These are phyloP conservation scores for Pogonocichla stellata DNA, from an alignment of 2,113 vertebrate genomes.

Conservation along the genomic window DNA sequence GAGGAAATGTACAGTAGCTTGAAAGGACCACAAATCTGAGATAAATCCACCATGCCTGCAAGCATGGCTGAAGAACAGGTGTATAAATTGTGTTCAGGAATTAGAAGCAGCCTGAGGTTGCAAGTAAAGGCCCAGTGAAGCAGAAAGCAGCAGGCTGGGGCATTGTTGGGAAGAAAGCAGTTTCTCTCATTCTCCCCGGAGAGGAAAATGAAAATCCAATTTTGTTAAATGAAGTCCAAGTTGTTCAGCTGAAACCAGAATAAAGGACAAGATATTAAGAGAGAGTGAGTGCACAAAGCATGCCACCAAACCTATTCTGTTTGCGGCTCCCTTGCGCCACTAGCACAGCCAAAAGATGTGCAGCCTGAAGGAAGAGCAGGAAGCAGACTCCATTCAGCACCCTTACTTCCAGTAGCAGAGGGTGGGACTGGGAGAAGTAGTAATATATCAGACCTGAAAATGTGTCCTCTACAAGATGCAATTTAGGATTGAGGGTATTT, in stretches of 20 bases:
- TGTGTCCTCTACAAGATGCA: neutral
- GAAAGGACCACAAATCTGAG: neutral
- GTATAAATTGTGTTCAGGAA: neutral
- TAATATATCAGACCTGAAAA: neutral
- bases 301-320: neutral
- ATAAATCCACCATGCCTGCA: neutral
- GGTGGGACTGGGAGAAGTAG: neutral
- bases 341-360: neutral
- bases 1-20: neutral
- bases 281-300: neutral
- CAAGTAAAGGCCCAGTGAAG: neutral
- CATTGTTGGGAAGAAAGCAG: neutral
- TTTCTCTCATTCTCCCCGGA: neutral
- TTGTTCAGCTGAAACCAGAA: constrained; percentile 1
- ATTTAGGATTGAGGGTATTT: neutral
- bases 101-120: neutral
- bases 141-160: neutral
- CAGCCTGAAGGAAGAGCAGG: neutral
- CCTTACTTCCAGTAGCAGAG: neutral
- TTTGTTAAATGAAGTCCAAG: neutral
- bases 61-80: neutral
- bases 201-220: neutral
- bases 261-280: neutral
- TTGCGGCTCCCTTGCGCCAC: neutral
- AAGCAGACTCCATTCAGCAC: neutral